Percentiles rank a stretch among this genome's conserved stretches.
Evolutionary conservation across 2,113 vertebrate genomes (phyloP).

Genomic region (Hippocampus comes): DNA sequence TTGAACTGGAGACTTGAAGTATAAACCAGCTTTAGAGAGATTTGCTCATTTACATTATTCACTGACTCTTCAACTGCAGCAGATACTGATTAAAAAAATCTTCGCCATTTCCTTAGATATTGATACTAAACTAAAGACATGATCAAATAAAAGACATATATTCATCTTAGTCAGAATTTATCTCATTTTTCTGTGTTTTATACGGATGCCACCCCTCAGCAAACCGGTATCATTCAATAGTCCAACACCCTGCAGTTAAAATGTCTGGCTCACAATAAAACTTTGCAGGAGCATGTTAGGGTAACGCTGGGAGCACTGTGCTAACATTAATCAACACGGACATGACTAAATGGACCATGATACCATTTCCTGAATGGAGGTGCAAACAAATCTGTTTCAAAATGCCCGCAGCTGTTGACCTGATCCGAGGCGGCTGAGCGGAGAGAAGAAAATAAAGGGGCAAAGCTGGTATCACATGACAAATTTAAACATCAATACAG

Average conservation of each 20-base stretch:
- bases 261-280: slow-evolving; percentile 19
- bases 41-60: slow-evolving; percentile 12
- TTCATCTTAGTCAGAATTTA: slow-evolving; percentile 6
- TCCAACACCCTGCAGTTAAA: slow-evolving; percentile 19
- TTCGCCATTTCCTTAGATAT: slow-evolving; percentile 38
- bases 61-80: not conserved
- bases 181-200: not conserved
- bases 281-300: slow-evolving; percentile 13
- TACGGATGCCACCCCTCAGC: not conserved
- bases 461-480: slow-evolving; percentile 30
- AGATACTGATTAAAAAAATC: slow-evolving; percentile 37
- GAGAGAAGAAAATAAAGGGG: slow-evolving; percentile 8
- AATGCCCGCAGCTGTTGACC: slow-evolving; percentile 19
- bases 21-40: not conserved
- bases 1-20: not conserved
- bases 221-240: slow-evolving; percentile 12
- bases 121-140: slow-evolving; percentile 51
- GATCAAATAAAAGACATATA: slow-evolving; percentile 36
- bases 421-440: slow-evolving; percentile 32
- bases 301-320: slow-evolving; percentile 9
- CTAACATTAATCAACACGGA: slow-evolving; percentile 50
- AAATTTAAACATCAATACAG: slow-evolving; percentile 24
- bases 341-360: slow-evolving; percentile 50
- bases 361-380: slow-evolving; percentile 30
- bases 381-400: slow-evolving; percentile 31